Conservation (phyloP, 2,888 invertebrate genomes). For the Leptinotarsa juncta region DNA sequence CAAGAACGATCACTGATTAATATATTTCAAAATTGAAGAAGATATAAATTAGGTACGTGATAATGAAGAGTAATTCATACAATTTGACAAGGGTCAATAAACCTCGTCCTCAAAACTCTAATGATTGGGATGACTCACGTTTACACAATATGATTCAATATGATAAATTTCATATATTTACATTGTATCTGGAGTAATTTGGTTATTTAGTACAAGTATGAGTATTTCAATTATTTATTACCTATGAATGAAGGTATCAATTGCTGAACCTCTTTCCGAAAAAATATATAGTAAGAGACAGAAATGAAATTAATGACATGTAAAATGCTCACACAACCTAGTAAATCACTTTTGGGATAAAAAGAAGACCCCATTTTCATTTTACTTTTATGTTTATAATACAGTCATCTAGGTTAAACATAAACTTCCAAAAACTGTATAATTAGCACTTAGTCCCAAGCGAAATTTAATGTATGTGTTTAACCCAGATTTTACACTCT, state of each 20-base stretch:
- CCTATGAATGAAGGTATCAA: neutral
- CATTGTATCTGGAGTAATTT: neutral
- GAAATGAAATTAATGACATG: neutral
- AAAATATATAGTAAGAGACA: neutral
- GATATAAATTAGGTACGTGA: neutral
- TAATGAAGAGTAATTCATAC: neutral
- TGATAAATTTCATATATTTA: no score
- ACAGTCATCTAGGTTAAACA: constrained; percentile 2
- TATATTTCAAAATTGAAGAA: neutral
- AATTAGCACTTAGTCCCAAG: constrained; percentile 4
- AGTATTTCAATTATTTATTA: neutral
- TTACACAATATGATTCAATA: constrained; percentile 6
- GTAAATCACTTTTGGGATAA: neutral
- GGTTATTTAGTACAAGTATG: neutral
- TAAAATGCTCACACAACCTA: neutral
- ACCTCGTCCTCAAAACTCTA: neutral
- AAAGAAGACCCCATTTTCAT: neutral
- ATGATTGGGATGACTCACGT: neutral
- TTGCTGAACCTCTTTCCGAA: neutral
- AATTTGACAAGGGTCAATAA: constrained; percentile 9
- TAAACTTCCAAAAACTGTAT: constrained; percentile 11
- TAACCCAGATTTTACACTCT: constrained; percentile 2
- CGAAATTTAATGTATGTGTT: constrained; percentile 4
- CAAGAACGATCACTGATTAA: neutral
- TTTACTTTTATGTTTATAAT: neutral